These are phyloP conservation scores for Plecturocebus donacophilus DNA, from an alignment of 2,113 vertebrate genomes.

Conservation along the genomic window DNA sequence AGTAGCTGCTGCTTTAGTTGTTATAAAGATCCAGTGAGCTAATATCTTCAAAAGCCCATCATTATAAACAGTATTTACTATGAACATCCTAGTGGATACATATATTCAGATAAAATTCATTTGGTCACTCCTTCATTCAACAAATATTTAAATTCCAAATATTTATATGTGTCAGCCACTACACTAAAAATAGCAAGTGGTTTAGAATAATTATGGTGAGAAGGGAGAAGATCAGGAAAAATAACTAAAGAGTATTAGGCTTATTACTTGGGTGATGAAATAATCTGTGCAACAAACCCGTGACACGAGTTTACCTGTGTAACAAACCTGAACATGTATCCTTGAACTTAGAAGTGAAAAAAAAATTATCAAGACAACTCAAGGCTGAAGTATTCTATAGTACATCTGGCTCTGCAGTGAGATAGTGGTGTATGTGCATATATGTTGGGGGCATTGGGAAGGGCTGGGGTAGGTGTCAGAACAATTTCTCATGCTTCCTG, in stretches of 20 bases:
- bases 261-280: no score
- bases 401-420: background rate
- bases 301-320: no score
- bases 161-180: background rate
- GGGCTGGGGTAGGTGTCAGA: no score
- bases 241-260: no score
- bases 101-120: background rate
- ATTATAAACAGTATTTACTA: background rate
- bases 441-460: rapidly evolving
- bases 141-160: background rate
- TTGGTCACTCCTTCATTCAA: background rate
- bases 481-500: background rate
- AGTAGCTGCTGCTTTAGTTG: background rate
- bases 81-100: background rate
- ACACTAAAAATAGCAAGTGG: conserved; percentile 18
- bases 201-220: background rate
- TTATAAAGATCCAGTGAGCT: background rate
- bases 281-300: no score
- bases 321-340: no score
- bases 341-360: no score
- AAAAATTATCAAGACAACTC: background rate
- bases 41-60: background rate
- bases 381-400: background rate
- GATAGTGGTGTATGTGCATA: background rate
- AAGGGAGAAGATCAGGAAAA: no score